Conservation (phyloP, 92 coral and sea anemone genomes). For the Heliopora coerulea region DNA sequence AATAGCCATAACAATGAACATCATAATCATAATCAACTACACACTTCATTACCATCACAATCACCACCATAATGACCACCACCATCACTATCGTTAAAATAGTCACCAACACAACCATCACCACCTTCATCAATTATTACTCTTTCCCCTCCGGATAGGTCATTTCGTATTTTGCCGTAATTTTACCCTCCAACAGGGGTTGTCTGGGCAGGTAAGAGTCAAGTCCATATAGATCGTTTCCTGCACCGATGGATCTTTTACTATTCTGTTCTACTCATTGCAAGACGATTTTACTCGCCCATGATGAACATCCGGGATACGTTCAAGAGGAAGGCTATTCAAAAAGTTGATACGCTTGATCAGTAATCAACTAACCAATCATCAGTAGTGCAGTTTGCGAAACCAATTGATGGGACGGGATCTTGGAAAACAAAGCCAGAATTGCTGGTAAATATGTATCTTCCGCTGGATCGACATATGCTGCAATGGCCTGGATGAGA, state of each 20-base stretch:
- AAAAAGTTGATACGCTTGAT: too few relatives aligned
- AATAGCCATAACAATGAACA: too few relatives aligned
- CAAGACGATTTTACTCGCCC: too few relatives aligned
- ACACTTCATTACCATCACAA: not conserved
- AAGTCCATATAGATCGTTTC: too few relatives aligned
- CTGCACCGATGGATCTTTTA: too few relatives aligned
- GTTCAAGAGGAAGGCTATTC: too few relatives aligned
- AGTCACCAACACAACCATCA: not conserved
- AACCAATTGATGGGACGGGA: constrained; percentile 77
- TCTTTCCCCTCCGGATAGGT: too few relatives aligned
- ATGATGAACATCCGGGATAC: too few relatives aligned
- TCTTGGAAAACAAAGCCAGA: constrained; percentile 72
- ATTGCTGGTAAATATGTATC: constrained; percentile 87
- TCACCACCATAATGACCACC: not conserved
- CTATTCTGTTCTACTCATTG: too few relatives aligned
- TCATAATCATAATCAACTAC: not conserved
- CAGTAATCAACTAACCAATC: constrained; percentile 76
- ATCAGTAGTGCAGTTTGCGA: constrained; percentile 91
- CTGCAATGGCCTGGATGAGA: constrained; percentile 84
- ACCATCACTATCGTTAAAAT: not conserved
- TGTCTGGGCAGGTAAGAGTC: too few relatives aligned
- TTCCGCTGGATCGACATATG: constrained; percentile 91
- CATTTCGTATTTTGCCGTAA: too few relatives aligned
- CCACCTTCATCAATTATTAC: not conserved
- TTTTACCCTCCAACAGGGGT: too few relatives aligned